Evolutionary conservation across 2,888 invertebrate species (phyloP).

Genomic region (Formica aserva): DNA sequence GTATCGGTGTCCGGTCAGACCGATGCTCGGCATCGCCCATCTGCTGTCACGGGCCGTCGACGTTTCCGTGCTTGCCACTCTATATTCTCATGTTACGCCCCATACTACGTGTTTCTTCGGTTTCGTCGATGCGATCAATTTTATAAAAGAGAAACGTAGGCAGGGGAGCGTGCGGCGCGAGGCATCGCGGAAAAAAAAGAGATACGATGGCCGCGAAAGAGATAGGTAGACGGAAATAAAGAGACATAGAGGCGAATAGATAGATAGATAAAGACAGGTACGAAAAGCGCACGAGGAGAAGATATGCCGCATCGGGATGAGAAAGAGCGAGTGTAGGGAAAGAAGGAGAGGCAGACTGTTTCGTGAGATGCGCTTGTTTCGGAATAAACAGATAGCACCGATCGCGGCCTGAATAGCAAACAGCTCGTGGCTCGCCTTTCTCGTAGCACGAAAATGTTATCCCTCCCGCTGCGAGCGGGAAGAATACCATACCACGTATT

Average conservation of each 20-base stretch:
- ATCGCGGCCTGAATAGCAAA: slow-evolving; percentile 83
- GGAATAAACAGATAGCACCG: slow-evolving; percentile 84
- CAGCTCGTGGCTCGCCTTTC: slow-evolving; percentile 72
- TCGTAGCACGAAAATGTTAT: slow-evolving; percentile 76
- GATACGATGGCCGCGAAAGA: slow-evolving; percentile 27
- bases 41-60: slow-evolving; percentile 48
- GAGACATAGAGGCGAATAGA: slow-evolving; percentile 54
- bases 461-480: slow-evolving; percentile 63
- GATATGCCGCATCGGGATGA: slow-evolving; percentile 32
- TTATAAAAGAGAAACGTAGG: slow-evolving; percentile 78
- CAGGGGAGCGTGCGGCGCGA: slow-evolving; percentile 21
- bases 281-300: slow-evolving; percentile 39
- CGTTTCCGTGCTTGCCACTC: slow-evolving; percentile 15
- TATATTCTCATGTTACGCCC: slow-evolving; percentile 40
- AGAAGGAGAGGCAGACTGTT: slow-evolving; percentile 52
- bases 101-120: slow-evolving; percentile 46
- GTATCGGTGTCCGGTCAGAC: slow-evolving; percentile 62
- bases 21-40: slow-evolving; percentile 49
- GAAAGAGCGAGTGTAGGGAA: slow-evolving; percentile 53
- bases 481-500: slow-evolving; percentile 63
- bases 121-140: slow-evolving; percentile 79
- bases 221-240: slow-evolving; percentile 39
- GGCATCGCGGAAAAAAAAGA: slow-evolving; percentile 39
- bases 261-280: slow-evolving; percentile 57
- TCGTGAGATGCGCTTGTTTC: slow-evolving; percentile 81